Evolutionary conservation across 2,797 vertebrate species (phyloP), one percentile per base, ranked within the genome.

Genomic region (Tolypeutes matacus): DNA sequence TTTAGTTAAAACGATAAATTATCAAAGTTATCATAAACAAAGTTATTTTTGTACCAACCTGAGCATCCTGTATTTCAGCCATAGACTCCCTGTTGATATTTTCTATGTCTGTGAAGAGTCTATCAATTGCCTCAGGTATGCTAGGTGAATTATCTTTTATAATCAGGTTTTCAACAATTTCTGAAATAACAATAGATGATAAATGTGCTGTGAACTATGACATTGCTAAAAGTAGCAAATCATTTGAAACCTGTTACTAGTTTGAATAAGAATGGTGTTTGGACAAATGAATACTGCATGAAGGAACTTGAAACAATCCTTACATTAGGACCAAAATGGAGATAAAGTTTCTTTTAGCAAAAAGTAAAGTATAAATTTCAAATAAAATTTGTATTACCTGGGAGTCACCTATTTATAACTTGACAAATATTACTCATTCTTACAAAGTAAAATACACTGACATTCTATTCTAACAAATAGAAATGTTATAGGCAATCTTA

Each of bases 91-190:
- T 89, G 36, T 98, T 97, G n/a, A 98, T 14, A 64, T 93, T 87
- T 95, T 95, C 97, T 27, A 98, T 97, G 90, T 98, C 98, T 76
- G 75, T 92, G 96, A 99, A 99, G 7, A 99, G 97, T 94, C 97
- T 98, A 64, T 99, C 98, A 90, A 98, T 99, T 81, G 98, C 92
- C 3, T 98, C 98, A n/a, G 97, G 96, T 62, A 98, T 91, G 93
- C 96, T 96, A 89, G 95, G 58, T 84, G 64, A 84, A 13, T 53
- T 84, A 31, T 98, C 98, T 87, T 92, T 98, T 93, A 94, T 87
- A 92, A 99, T 72, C 82, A 99, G 96, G 23, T 98, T 97, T 90
- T 85, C 49, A 95, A 98, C 42, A 46, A 97, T 85, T 76, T 70
- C 98, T 98, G 97, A 7, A 95, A 97, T 31, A 77, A 94, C 58